Evolutionary conservation across 2,888 invertebrate species (phyloP), one percentile per base, ranked within the genome.

Genomic region (Scaptomyza polygonia): DNA sequence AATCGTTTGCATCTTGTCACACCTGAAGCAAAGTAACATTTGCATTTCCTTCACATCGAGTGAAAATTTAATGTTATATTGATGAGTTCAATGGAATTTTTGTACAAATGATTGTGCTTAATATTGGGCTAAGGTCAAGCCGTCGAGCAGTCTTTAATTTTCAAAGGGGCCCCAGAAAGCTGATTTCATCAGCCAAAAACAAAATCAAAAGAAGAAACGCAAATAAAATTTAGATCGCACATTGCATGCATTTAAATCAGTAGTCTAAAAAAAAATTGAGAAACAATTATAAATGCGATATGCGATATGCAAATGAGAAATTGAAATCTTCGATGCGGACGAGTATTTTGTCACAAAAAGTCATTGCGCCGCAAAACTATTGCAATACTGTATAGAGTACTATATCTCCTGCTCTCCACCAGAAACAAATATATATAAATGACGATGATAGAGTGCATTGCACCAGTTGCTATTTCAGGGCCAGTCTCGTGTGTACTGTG

Each of bases 311-410:
- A 81, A 74, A 74, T 78, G 11, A 21, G 42, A 68, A 49, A 53
- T 48, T 34, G 43, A 48, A 47, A 53, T 47, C 45, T 36, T 40
- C 47, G 16, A 49, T 44, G 42, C 43, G 57, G 61, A 40, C 59
- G 55, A 44, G 56, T 56, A 45, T 72, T 61, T 61, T 56, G 49
- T 52, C 63, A 55, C 14, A 48, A 59, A 52, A 71, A 76, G 72
- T 72, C 72, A 72, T 70, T 73, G 72, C 72, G 53, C 66, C 62
- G 59, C 49, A 67, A 70, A 79, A 87, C 85, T 81, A 87, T 81
- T 86, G 87, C 87, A 86, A 63, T 78, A 39, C 59, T 39, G 8
- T 12, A 32, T 32, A 6, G n/a, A n/a, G n/a, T n/a, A n/a, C n/a
- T n/a, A n/a, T n/a, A n/a, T n/a, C n/a, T n/a, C n/a, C n/a, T n/a